Percentiles rank a stretch among this genome's conserved stretches.
phyloP scores from a whole-genome alignment of 2,113 vertebrate genomes.

The Percopsis transmontana region DNA sequence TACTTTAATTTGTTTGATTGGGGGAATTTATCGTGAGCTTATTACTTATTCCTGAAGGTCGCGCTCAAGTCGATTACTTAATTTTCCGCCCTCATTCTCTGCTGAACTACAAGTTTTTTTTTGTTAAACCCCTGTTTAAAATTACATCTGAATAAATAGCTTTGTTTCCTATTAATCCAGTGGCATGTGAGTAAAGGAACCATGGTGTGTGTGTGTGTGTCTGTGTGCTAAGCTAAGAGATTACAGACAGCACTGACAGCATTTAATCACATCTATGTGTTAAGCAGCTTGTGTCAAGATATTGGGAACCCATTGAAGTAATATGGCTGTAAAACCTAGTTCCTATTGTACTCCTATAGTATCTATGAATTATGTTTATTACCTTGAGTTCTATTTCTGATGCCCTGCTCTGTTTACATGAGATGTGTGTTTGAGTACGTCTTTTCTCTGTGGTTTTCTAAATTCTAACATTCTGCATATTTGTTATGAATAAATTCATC shows the following conservation, averaged over 20 bases:
- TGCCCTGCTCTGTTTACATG: not conserved
- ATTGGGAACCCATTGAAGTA: conserved; percentile 44
- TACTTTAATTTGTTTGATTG: conserved; percentile 73
- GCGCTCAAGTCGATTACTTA: conserved; percentile 74
- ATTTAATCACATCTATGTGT: conserved; percentile 69
- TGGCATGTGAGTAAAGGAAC: conserved; percentile 66
- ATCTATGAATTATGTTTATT: conserved; percentile 1
- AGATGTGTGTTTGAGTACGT: no score
- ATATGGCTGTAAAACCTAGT: conserved; percentile 32
- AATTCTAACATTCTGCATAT: not conserved
- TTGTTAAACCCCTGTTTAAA: conserved; percentile 74
- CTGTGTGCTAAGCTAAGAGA: conserved; percentile 63
- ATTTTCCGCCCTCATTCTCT: conserved; percentile 72
- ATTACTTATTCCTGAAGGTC: conserved; percentile 75
- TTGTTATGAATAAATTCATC: not conserved
- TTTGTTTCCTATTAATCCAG: conserved; percentile 78
- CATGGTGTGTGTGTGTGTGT: conserved; percentile 60
- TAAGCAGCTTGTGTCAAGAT: conserved; percentile 50
- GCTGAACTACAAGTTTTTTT: conserved; percentile 61
- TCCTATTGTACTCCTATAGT: conserved; percentile 14
- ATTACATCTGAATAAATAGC: conserved; percentile 76
- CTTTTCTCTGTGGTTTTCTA: not conserved
- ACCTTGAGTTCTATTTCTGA: not conserved
- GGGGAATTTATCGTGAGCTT: conserved; percentile 68
- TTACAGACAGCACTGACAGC: conserved; percentile 59